Percentiles rank a stretch among this genome's conserved stretches.
These are phyloP conservation scores for Entelurus aequoreus DNA, from an alignment of 2,113 vertebrate genomes.

Conservation along the genomic window DNA sequence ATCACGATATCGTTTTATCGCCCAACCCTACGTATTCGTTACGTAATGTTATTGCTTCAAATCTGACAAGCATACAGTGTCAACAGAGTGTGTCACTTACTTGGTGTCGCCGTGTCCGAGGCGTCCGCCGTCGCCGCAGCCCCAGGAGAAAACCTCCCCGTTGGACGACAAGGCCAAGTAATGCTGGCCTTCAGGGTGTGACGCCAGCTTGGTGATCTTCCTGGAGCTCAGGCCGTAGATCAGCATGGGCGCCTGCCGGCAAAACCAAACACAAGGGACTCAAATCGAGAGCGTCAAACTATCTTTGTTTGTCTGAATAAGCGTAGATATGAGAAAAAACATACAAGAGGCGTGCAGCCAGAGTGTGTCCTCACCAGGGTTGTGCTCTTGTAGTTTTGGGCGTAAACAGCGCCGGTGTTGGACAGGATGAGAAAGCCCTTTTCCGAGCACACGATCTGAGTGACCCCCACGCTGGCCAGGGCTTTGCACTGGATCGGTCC, in stretches of 20 bases:
- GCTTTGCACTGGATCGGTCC: conserved; percentile 92
- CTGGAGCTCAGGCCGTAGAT: conserved; percentile 86
- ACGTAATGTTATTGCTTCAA: no score
- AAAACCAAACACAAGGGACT: conserved; percentile 7
- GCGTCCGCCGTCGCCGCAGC: conserved; percentile 92
- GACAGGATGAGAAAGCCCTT: conserved; percentile 91
- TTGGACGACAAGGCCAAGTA: conserved; percentile 88
- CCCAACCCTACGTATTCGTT: no score
- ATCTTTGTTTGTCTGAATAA: not conserved
- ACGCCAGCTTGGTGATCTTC: conserved; percentile 89
- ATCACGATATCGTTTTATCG: no score
- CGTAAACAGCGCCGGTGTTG: conserved; percentile 88
- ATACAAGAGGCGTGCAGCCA: not conserved
- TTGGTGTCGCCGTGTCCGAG: conserved; percentile 95
- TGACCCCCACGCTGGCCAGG: conserved; percentile 85
- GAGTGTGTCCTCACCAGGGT: conserved; percentile 74
- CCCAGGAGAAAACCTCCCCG: conserved; percentile 97
- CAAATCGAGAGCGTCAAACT: not conserved
- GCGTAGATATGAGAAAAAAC: no score
- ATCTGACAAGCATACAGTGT: not conserved
- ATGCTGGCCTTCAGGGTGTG: conserved; percentile 95
- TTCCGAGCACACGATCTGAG: conserved; percentile 91
- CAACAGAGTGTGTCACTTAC: conserved; percentile 65
- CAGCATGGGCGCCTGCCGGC: conserved; percentile 82
- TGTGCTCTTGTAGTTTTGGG: conserved; percentile 91